phyloP scores from a whole-genome alignment of 2,797 vertebrate genomes.

The Furcifer pardalis region DNA sequence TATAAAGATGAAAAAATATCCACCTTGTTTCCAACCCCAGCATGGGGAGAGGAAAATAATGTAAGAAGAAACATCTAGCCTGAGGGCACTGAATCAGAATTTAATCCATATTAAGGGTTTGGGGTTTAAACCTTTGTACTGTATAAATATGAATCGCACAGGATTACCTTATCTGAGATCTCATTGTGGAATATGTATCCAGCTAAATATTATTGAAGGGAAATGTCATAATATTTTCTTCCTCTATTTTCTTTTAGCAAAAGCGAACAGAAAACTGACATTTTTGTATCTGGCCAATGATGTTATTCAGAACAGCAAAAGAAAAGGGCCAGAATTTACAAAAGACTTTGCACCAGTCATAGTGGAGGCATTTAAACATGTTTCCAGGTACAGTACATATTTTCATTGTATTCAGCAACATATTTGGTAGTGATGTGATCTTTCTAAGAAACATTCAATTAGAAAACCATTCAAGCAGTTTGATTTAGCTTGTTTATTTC shows the following conservation, averaged over 20 bases:
- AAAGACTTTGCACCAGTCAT: conserved; percentile 97
- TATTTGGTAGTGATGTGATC: background rate
- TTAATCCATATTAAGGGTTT: background rate
- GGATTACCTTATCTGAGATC: background rate
- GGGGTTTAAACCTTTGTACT: background rate
- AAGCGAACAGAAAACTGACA: conserved; percentile 94
- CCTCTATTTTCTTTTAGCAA: conserved; percentile 79
- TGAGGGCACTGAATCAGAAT: background rate
- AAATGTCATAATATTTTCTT: background rate
- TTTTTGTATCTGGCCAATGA: conserved; percentile 99
- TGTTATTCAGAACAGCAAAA: conserved; percentile 99
- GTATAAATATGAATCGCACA: background rate
- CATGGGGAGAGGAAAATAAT: no score
- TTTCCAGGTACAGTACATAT: conserved; percentile 85
- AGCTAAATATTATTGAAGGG: background rate
- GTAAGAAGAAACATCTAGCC: no score
- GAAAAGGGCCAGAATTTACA: conserved; percentile 98
- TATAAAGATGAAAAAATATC: no score
- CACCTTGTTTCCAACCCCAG: no score
- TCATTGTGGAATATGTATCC: background rate
- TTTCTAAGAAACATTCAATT: no score
- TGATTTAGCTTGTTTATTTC: background rate
- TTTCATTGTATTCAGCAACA: background rate
- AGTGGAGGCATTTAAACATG: conserved; percentile 96
- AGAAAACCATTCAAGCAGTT: background rate